These are phyloP conservation scores for Gymnothorax javanicus DNA, from an alignment of 2,797 vertebrate species.

Conservation along the genomic window DNA sequence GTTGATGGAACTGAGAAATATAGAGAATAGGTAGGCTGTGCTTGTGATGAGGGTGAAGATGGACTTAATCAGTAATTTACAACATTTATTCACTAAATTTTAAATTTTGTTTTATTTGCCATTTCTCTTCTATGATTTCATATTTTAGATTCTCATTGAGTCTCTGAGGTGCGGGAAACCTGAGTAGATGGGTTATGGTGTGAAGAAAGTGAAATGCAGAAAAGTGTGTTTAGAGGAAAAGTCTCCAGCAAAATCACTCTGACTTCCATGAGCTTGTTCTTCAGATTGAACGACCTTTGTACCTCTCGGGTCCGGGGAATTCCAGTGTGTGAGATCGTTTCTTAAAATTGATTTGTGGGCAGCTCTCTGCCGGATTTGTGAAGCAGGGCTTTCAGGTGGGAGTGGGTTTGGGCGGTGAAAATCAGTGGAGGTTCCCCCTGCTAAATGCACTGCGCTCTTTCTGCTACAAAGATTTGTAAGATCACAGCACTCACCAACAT, in stretches of 20 bases:
- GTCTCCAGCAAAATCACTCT: background rate
- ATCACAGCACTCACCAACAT: too few species aligned
- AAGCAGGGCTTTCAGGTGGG: too few species aligned
- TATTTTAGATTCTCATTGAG: background rate
- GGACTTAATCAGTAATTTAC: background rate
- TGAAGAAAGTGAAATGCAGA: conserved; percentile 11
- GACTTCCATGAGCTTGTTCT: conserved; percentile 7
- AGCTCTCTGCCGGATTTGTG: too few species aligned
- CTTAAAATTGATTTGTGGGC: too few species aligned
- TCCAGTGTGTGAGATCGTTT: too few species aligned
- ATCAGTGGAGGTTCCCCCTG: too few species aligned
- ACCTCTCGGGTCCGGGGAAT: too few species aligned
- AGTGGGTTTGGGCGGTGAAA: too few species aligned
- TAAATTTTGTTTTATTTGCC: background rate
- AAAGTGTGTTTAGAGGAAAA: background rate
- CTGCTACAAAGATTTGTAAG: too few species aligned
- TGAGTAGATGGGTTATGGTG: background rate
- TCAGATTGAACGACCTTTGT: background rate
- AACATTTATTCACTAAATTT: too few species aligned
- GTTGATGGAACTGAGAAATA: conserved; percentile 4
- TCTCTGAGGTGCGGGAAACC: background rate
- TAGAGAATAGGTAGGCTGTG: background rate
- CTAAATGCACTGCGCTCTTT: too few species aligned
- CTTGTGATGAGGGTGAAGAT: background rate
- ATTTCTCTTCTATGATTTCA: background rate